A percentile compares a stretch with the other conserved stretches of the same genome.
These are phyloP conservation scores for Thysanoteuthis rhombus DNA, from an alignment of 2,888 invertebrate genomes.

Conservation along the genomic window DNA sequence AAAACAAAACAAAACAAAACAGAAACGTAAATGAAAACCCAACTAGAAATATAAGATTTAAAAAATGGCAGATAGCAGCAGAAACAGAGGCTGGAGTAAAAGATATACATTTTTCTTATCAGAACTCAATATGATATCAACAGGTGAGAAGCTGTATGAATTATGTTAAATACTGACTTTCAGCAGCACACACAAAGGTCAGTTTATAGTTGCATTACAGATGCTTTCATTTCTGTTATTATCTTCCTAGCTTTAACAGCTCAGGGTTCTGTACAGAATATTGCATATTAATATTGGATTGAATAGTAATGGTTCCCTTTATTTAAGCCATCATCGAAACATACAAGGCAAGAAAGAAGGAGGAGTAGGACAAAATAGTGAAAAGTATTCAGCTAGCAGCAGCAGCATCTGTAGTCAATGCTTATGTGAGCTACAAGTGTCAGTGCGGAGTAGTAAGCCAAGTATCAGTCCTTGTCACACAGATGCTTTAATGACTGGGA, in stretches of 20 bases:
- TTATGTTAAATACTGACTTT: neutral
- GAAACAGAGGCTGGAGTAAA: neutral
- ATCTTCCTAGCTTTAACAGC: neutral
- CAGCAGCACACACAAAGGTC: neutral
- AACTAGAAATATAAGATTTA: neutral
- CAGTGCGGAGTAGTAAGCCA: neutral
- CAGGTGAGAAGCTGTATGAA: neutral
- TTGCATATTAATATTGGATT: neutral
- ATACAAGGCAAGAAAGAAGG: neutral
- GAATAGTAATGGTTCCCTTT: neutral
- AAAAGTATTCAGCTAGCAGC: neutral
- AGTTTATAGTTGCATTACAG: neutral
- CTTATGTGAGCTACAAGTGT: neutral
- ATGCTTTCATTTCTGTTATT: neutral
- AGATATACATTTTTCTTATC: neutral
- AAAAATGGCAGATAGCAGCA: neutral
- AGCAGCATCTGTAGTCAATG: neutral
- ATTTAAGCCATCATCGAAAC: neutral
- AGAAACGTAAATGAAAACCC: too few relatives aligned
- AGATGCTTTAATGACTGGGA: neutral
- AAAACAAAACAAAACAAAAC: too few relatives aligned
- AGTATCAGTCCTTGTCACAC: neutral
- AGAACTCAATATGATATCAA: neutral
- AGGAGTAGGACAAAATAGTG: neutral
- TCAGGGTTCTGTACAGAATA: neutral